Conservation (phyloP, 2,888 invertebrate species). For the Pegoplata infirma region DNA sequence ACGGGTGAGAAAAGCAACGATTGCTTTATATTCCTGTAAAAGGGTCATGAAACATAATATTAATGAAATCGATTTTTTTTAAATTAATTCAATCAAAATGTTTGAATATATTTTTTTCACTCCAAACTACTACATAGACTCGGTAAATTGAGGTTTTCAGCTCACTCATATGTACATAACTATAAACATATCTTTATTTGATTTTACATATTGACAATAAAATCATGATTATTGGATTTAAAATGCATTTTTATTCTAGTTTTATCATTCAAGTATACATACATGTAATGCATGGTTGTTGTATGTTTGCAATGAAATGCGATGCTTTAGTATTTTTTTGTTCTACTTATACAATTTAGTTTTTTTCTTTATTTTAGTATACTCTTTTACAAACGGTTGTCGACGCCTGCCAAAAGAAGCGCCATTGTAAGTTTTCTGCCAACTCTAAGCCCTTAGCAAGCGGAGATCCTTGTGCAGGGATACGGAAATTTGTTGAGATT, state of each 20-base stretch:
- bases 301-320: too few relatives aligned
- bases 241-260: slow-evolving; percentile 2
- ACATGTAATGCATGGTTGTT: too few relatives aligned
- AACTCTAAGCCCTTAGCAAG: slow-evolving; percentile 89
- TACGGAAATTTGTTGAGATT: slow-evolving; percentile 95
- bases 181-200: too few relatives aligned
- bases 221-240: slow-evolving; percentile 1
- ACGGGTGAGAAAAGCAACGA: too few relatives aligned
- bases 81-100: too few relatives aligned
- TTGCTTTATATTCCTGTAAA: too few relatives aligned
- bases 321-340: slow-evolving; percentile 3
- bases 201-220: slow-evolving; percentile 39
- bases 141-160: too few relatives aligned
- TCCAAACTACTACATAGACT: too few relatives aligned
- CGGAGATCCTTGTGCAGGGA: slow-evolving; percentile 94
- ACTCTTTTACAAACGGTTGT: slow-evolving; percentile 95
- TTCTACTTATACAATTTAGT: background rate
- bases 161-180: too few relatives aligned
- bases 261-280: background rate
- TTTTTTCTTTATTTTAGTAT: slow-evolving; percentile 82
- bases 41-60: too few relatives aligned
- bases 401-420: slow-evolving; percentile 94
- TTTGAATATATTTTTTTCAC: too few relatives aligned
- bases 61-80: too few relatives aligned
- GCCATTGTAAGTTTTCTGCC: slow-evolving; percentile 93